Base-by-base conservation (phyloP, 2,888 invertebrate genomes). In the Polydrusus cervinus region DNA sequence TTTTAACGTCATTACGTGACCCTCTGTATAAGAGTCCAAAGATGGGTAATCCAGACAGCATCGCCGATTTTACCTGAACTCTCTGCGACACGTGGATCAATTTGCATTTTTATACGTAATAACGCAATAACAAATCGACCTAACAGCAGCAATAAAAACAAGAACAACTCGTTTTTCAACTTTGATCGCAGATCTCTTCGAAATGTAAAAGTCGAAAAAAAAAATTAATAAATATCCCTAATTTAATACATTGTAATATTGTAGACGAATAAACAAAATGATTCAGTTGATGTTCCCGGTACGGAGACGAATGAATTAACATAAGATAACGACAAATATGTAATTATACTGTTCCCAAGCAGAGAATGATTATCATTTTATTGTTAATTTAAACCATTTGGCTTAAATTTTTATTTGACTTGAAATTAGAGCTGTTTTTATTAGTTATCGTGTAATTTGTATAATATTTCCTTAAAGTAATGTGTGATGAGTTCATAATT, bases 341-440 rank as follows among this genome's bases (percentile, higher is more conserved):
- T 49, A 49, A 49, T 49, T 49, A 8, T 14, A 18, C n/a, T 13
- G 45, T 45, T 14, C 14, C 45, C 45, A 13, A n/a, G 45, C 45
- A 45, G 10, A n/a, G 45, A 45, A 1, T 14, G 7, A 34, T 7
- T 25, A 25, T 25, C 1, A 25, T 25, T 25, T 25, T 25, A 25
- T 25, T 25, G 25, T 34, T 34, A 34, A 34, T 6, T 34, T 34
- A 25, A 25, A 3, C 1, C 25, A 25, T 25, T 3, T 3, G 10
- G 34, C 11, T 8, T 49, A 61, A 38, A 47, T 20, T 45, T n/a
- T 68, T 62, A 38, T n/a, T 53, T 51, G 18, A 16, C n/a, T 51
- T 14, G 53, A 11, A 43, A 43, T 43, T 43, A n/a, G n/a, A 43
- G 43, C 43, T 43, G 40, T 40, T 11, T 2, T 7, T 3, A 10